Evolutionary conservation across 2,797 vertebrate genomes (phyloP).

Genomic region (Tokudaia tokunoshimensis): DNA sequence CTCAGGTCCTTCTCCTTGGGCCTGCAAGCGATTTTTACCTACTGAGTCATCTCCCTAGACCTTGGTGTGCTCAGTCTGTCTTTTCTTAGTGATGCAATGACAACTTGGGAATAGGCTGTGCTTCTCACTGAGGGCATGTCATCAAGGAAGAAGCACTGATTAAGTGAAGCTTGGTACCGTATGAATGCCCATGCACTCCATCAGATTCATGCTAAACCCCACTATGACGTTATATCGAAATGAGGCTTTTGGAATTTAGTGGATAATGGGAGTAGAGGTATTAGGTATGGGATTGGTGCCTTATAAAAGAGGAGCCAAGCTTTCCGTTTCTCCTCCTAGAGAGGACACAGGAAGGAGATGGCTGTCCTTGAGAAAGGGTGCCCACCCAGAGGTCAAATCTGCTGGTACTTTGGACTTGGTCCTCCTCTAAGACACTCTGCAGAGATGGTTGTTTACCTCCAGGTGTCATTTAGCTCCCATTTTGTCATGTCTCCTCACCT

Average conservation of each 20-base stretch:
- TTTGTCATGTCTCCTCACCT: not conserved
- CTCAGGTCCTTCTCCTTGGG: not conserved
- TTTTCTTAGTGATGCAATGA: not conserved
- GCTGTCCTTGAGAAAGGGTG: not conserved
- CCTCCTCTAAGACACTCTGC: not conserved
- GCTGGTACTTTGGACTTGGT: not conserved
- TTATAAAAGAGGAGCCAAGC: not conserved
- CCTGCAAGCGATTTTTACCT: not conserved
- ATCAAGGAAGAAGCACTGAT: not conserved
- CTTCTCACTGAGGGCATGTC: not conserved
- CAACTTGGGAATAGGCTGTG: not conserved
- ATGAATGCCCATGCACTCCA: not conserved
- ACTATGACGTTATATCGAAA: not conserved
- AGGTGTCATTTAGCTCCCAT: not conserved
- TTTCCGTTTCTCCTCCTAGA: not conserved
- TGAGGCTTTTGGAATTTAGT: not conserved
- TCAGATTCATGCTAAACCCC: not conserved
- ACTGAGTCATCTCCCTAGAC: not conserved
- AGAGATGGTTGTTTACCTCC: not conserved
- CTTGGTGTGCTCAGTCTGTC: not conserved
- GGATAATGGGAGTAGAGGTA: not conserved
- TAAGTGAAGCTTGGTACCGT: not conserved
- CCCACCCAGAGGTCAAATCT: not conserved
- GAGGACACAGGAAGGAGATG: not conserved
- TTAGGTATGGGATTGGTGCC: not conserved